Evolutionary conservation across 2,113 vertebrate genomes (phyloP).

Genomic region (Neomonachus schauinslandi): DNA sequence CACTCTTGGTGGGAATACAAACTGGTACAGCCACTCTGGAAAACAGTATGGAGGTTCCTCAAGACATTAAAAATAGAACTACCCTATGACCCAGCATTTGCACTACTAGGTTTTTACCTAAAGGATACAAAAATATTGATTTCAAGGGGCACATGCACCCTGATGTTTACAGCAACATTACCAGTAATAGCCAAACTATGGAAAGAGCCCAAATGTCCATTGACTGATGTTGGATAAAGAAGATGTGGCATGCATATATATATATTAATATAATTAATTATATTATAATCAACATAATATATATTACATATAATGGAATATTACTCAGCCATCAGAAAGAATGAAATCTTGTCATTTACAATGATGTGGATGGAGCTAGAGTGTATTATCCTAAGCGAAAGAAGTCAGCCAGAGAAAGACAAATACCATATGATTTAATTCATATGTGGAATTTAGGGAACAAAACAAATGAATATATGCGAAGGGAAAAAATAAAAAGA

Average conservation of each 20-base stretch:
- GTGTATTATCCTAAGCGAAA: no score
- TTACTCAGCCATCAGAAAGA: no score
- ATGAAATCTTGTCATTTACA: no score
- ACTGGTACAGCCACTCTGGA: not conserved
- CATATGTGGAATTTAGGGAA: no score
- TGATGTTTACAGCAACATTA: not conserved
- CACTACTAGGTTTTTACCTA: not conserved
- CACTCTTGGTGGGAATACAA: not conserved
- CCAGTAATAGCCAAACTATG: not conserved
- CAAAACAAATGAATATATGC: no score
- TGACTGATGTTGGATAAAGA: not conserved
- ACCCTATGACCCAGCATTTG: not conserved
- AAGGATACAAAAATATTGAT: not conserved
- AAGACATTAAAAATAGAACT: not conserved
- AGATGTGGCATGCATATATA: not conserved
- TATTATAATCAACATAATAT: no score
- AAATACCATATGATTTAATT: no score
- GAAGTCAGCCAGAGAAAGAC: no score
- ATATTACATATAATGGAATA: no score
- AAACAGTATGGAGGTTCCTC: not conserved
- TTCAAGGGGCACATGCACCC: not conserved
- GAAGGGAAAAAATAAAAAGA: no score
- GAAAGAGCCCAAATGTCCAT: not conserved
- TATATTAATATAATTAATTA: no score
- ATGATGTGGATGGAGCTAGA: no score